Evolutionary conservation across 2,888 invertebrate species (phyloP).

Genomic region (Pandemis cinnamomeana): DNA sequence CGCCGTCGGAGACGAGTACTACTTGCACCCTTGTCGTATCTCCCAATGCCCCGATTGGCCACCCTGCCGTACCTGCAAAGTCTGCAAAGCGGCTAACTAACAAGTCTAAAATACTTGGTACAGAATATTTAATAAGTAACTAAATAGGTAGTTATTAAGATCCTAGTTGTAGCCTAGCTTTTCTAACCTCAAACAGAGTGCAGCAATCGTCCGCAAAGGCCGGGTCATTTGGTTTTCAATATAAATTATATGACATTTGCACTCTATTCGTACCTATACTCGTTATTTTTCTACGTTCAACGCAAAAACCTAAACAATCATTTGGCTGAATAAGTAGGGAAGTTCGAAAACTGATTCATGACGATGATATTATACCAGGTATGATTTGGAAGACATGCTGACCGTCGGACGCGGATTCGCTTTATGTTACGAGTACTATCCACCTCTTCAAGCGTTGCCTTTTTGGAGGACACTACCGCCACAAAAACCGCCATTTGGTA

Average conservation of each 20-base stretch:
- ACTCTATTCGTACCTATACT: too few relatives aligned
- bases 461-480: neutral
- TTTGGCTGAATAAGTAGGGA: too few relatives aligned
- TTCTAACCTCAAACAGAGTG: too few relatives aligned
- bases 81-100: constrained; percentile 11
- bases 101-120: constrained; percentile 5
- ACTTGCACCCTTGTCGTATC: constrained; percentile 58
- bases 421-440: constrained; percentile 1
- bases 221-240: too few relatives aligned
- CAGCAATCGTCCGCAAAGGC: too few relatives aligned
- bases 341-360: too few relatives aligned
- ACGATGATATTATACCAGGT: neutral
- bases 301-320: too few relatives aligned
- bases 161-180: too few relatives aligned
- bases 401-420: neutral
- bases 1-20: constrained; percentile 72
- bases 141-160: too few relatives aligned
- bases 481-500: neutral
- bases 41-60: constrained; percentile 25
- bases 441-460: neutral
- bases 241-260: too few relatives aligned
- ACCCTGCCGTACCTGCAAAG: neutral
- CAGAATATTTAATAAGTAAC: neutral
- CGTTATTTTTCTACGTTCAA: too few relatives aligned
- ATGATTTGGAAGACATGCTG: constrained; percentile 5